phyloP scores from a whole-genome alignment of 30 jellyfish, hydroid and myxozoan species.

The Turritopsis rubra region DNA sequence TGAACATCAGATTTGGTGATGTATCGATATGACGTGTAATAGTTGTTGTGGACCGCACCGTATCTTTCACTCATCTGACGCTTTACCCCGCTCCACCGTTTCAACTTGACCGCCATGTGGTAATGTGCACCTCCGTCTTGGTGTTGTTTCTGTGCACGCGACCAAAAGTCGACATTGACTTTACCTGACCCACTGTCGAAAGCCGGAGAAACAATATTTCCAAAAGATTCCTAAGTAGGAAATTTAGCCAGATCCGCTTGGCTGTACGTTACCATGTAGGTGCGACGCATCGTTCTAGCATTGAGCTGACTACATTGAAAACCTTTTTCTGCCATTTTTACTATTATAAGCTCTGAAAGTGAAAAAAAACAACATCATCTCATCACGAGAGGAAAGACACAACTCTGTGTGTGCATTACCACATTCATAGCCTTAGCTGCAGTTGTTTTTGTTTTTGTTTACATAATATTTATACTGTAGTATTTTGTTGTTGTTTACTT shows the following conservation, averaged over 20 bases:
- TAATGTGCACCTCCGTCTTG: neutral
- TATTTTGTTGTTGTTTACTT: too few species aligned
- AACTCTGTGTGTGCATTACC: too few species aligned
- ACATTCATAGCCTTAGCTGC: too few species aligned
- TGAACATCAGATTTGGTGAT: neutral
- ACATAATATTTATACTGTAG: too few species aligned
- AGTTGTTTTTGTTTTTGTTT: too few species aligned
- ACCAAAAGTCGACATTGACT: neutral
- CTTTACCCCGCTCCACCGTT: neutral
- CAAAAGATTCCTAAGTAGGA: neutral
- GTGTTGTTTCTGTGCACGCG: neutral
- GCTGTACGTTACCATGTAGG: slow-evolving; percentile 2
- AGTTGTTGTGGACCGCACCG: neutral
- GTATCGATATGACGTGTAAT: neutral
- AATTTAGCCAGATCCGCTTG: slow-evolving; percentile 1
- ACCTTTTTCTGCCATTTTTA: too few species aligned
- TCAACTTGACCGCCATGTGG: neutral
- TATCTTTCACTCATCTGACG: neutral
- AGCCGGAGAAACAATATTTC: neutral
- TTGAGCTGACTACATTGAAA: too few species aligned
- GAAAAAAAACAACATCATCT: too few species aligned
- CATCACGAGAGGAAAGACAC: too few species aligned
- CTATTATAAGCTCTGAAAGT: too few species aligned
- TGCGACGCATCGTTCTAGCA: too few species aligned
- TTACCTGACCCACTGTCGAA: neutral